Evolutionary conservation across 2,888 invertebrate species (phyloP).

Genomic region (Crossocerus cetratus): DNA sequence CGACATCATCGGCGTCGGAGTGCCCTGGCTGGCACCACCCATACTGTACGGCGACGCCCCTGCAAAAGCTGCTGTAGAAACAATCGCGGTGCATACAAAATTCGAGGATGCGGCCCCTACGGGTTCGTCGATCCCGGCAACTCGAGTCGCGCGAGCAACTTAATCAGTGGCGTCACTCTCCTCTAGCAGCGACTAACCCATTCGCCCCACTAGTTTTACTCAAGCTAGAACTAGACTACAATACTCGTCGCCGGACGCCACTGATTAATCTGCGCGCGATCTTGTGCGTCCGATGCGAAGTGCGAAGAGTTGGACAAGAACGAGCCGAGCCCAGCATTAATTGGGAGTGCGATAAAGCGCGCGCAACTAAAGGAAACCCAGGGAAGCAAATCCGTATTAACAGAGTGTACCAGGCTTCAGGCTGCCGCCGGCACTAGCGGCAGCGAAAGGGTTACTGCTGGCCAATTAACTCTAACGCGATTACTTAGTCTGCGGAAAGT

Average conservation of each 20-base stretch:
- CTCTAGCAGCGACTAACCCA: too few relatives aligned
- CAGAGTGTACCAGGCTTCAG: background rate
- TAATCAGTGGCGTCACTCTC: background rate
- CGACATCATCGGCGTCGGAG: slow-evolving; percentile 96
- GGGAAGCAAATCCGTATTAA: background rate
- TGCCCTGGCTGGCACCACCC: slow-evolving; percentile 90
- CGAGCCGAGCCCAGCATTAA: too few relatives aligned
- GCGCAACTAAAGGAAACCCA: background rate
- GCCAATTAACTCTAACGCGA: background rate
- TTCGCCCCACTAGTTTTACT: too few relatives aligned
- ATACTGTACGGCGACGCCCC: slow-evolving; percentile 92
- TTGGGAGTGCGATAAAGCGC: too few relatives aligned
- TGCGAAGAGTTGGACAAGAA: background rate
- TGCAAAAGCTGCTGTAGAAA: slow-evolving; percentile 79
- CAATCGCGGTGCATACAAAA: slow-evolving; percentile 76
- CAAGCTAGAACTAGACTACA: slow-evolving; percentile 9
- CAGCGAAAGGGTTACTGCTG: background rate
- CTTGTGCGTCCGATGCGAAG: background rate
- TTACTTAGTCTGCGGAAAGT: background rate
- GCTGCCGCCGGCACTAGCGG: background rate
- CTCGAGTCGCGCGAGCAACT: background rate
- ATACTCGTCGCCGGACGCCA: slow-evolving; percentile 21
- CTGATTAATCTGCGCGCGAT: background rate
- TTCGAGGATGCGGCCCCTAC: slow-evolving; percentile 68
- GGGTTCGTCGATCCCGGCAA: slow-evolving; percentile 51